A percentile compares a stretch with the other conserved stretches of the same genome.
Evolutionary conservation across 2,888 invertebrate species (phyloP).

Genomic region (Seira musarum): DNA sequence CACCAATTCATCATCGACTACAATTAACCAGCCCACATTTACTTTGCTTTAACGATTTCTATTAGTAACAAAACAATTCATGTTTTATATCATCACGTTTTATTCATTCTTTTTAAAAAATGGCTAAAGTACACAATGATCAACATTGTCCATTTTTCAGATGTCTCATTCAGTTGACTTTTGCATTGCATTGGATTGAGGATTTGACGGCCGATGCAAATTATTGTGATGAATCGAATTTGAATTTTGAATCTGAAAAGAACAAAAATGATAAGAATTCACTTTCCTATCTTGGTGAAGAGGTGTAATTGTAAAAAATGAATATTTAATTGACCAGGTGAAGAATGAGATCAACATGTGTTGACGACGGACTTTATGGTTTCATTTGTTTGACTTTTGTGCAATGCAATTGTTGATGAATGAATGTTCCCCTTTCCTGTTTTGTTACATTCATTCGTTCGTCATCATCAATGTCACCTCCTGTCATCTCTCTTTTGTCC

Average conservation of each 20-base stretch:
- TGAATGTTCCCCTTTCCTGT: background rate
- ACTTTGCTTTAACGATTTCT: too few species aligned
- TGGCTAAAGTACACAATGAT: too few species aligned
- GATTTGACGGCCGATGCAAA: too few species aligned
- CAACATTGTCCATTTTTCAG: too few species aligned
- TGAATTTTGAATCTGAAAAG: constrained; percentile 27
- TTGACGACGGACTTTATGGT: background rate
- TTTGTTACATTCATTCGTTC: constrained; percentile 12
- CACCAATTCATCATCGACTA: too few species aligned
- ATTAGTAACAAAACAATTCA: too few species aligned
- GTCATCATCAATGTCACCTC: constrained; percentile 41
- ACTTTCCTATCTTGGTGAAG: background rate
- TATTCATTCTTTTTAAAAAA: too few species aligned
- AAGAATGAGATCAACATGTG: constrained; percentile 47
- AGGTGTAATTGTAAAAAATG: background rate
- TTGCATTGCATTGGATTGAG: too few species aligned
- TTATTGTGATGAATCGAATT: constrained; percentile 4
- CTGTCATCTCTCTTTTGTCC: constrained; percentile 27
- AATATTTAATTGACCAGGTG: constrained; percentile 51
- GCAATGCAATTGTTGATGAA: background rate
- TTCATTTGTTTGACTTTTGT: too few species aligned
- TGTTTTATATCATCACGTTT: too few species aligned
- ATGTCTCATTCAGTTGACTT: too few species aligned
- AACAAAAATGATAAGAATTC: background rate
- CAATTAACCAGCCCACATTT: too few species aligned